phyloP scores from a whole-genome alignment of 1,140 invertebrate genomes.

The Chrysomallon squamiferum region DNA sequence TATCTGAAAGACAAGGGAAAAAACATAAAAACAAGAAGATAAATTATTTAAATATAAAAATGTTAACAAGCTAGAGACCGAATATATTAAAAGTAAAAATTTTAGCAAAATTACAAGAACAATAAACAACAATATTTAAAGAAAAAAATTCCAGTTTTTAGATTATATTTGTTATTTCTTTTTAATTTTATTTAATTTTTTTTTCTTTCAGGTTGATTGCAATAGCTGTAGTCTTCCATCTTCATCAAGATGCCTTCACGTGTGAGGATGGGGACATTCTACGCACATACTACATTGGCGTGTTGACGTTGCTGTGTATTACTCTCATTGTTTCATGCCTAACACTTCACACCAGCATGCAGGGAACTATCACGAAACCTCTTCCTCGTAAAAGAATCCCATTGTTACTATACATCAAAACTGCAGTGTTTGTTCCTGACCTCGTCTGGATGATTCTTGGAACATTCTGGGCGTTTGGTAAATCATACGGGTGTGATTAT shows the following conservation, averaged over 20 bases:
- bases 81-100: too few species aligned
- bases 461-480: conserved; percentile 78
- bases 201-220: conserved; percentile 39
- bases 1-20: too few species aligned
- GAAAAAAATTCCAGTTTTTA: too few species aligned
- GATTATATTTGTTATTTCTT: too few species aligned
- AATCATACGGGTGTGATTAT: conserved; percentile 39
- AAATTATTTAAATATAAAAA: too few species aligned
- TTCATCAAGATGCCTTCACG: conserved; percentile 31
- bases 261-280: conserved; percentile 39
- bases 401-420: conserved; percentile 60
- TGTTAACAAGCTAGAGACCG: too few species aligned
- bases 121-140: too few species aligned
- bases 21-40: too few species aligned
- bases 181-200: too few species aligned
- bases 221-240: conserved; percentile 37
- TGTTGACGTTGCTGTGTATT: conserved; percentile 46
- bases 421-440: conserved; percentile 76
- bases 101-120: too few species aligned
- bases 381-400: conserved; percentile 58
- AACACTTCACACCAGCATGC: conserved; percentile 57
- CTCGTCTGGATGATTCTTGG: conserved; percentile 79
- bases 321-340: conserved; percentile 50
- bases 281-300: conserved; percentile 46
- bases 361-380: conserved; percentile 60